phyloP scores from a whole-genome alignment of 2,888 invertebrate genomes.

The Xestia sexstrigata region DNA sequence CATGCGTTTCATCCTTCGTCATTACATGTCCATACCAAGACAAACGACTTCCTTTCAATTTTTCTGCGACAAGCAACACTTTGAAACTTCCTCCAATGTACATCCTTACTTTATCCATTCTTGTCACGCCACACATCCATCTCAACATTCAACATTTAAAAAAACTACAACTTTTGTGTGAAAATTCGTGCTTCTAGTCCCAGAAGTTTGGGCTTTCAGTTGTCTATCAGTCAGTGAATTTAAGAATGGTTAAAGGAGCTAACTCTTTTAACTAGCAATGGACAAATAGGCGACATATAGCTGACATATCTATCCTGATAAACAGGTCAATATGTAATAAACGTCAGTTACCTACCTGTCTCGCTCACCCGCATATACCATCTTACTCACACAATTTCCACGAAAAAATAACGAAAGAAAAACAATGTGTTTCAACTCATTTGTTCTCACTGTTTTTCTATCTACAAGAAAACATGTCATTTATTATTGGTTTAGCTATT shows the following conservation, averaged over 20 bases:
- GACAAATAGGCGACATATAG: neutral
- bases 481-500: neutral
- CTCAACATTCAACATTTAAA: too few relatives aligned
- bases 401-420: constrained; percentile 33
- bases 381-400: constrained; percentile 8
- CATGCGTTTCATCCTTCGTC: too few relatives aligned
- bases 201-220: too few relatives aligned
- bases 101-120: too few relatives aligned
- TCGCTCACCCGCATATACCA: neutral
- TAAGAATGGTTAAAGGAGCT: neutral
- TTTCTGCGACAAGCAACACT: too few relatives aligned
- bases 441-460: constrained; percentile 30
- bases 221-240: neutral
- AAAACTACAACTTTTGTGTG: too few relatives aligned
- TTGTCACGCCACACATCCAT: too few relatives aligned
- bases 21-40: too few relatives aligned
- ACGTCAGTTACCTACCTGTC: neutral
- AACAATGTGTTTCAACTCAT: constrained; percentile 28
- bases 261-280: neutral
- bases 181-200: too few relatives aligned
- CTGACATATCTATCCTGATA: neutral
- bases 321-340: constrained; percentile 11
- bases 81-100: too few relatives aligned
- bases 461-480: neutral
- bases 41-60: too few relatives aligned